A percentile compares a stretch with the other conserved stretches of the same genome.
Evolutionary conservation across 2,888 invertebrate genomes (phyloP).

Genomic region (Ischnus inquisitorius): DNA sequence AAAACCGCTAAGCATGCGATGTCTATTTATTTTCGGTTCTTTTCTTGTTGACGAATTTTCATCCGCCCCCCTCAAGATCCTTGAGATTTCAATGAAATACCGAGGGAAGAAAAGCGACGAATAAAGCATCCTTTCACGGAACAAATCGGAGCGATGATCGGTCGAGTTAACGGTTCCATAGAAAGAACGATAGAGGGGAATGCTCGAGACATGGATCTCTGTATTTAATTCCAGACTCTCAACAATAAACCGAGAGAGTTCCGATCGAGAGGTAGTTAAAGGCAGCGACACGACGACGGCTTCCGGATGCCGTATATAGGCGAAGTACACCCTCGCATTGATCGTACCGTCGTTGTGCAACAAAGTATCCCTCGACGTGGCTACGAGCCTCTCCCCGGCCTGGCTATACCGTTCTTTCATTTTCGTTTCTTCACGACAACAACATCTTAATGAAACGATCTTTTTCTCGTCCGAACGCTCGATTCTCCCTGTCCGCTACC

Average conservation of each 20-base stretch:
- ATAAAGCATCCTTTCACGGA: conserved; percentile 9
- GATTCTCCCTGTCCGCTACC: neutral
- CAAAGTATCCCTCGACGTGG: conserved; percentile 32
- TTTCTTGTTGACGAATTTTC: neutral
- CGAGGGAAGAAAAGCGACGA: neutral
- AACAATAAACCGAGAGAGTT: neutral
- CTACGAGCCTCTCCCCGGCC: conserved; percentile 24
- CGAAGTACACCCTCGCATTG: conserved; percentile 24
- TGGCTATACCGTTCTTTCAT: conserved; percentile 37
- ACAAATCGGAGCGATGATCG: conserved; percentile 26
- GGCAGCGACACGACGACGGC: conserved; percentile 40
- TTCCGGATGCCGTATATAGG: conserved; percentile 37
- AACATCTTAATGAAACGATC: conserved; percentile 71
- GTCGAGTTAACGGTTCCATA: neutral
- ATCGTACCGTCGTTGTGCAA: conserved; percentile 33
- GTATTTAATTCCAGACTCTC: conserved; percentile 34
- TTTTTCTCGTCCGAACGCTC: conserved; percentile 45
- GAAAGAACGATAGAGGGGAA: neutral
- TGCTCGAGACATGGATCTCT: conserved; percentile 25
- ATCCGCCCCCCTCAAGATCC: neutral
- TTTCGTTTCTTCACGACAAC: conserved; percentile 49
- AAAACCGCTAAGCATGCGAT: neutral
- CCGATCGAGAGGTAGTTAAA: conserved; percentile 45
- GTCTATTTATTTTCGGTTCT: neutral
- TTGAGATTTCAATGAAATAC: neutral